Base-by-base conservation (phyloP, 2,113 vertebrate genomes). In the Cyanoderma ruficeps region DNA sequence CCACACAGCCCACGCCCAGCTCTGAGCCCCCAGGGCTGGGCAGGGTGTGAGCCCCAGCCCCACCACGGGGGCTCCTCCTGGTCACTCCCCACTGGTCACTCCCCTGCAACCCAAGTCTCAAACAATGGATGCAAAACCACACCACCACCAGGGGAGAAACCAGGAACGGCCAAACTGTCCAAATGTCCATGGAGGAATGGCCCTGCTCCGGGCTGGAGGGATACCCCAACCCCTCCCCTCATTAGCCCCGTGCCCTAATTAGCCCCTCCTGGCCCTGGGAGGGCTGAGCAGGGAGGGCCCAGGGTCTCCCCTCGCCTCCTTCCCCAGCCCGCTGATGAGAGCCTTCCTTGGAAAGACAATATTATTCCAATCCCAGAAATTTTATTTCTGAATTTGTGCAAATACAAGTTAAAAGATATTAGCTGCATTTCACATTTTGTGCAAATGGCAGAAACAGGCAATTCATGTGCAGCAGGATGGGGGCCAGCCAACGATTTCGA, bases 381-480 rank as follows among this genome's bases (percentile, higher is more conserved):
- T 98, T 98, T 96, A 97, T 98, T 98, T 98, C 97, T 97, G 96
- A 98, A 98, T 98, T 98, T 98, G 98, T 97, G 97, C 97, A 98
- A 98, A 98, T 97, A 98, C 96, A 97, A 97, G 97, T 98, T 97
- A 95, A 97, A 97, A 98, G 97, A 97, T 97, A 98, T 97, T 95
- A 97, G 98, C 97, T 97, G 97, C 97, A 97, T 98, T 98, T 98
- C 97, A 96, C 96, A 98, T 97, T 97, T 97, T 97, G 97, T 97
- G 97, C 97, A 97, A 98, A 98, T 97, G 97, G 98, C 98, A 98
- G 98, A 97, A 98, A 97, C 95, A 98, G 97, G 97, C 98, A 97
- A 97, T 98, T 97, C 97, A 92, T 97, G 97, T 97, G 98, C 98
- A 97, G 97, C 91, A 76, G 97, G 97, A 98, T 96, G 97, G 96